A percentile compares a stretch with the other conserved stretches of the same genome.
phyloP scores from a whole-genome alignment of 37 sponge, comb jelly and placozoan species.

The Ephydatia muelleri region DNA sequence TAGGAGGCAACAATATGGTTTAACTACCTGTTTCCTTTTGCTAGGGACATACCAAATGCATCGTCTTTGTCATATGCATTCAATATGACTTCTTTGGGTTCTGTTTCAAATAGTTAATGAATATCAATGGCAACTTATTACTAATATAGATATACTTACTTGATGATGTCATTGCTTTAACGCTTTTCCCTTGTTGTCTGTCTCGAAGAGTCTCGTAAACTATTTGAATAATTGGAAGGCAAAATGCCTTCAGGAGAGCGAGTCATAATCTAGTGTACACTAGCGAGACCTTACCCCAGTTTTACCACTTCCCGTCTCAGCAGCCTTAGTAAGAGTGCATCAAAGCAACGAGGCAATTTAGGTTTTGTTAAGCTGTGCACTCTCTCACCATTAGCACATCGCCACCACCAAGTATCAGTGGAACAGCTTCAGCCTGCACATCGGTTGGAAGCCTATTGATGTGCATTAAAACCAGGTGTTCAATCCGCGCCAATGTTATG shows the following conservation, averaged over 20 bases:
- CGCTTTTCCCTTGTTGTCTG: slow-evolving; percentile 39
- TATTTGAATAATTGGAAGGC: slow-evolving; percentile 91
- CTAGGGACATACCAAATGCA: slow-evolving; percentile 59
- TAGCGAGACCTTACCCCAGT: slow-evolving; percentile 62
- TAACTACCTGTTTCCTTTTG: too few species aligned
- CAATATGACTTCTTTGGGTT: slow-evolving; percentile 33
- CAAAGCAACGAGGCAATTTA: too few species aligned
- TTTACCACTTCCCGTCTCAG: slow-evolving; percentile 96
- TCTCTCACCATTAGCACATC: slow-evolving; percentile 89
- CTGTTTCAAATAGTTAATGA: neutral
- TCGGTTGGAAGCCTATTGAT: slow-evolving; percentile 88
- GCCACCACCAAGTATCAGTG: slow-evolving; percentile 93
- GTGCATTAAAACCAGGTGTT: too few species aligned
- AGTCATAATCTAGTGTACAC: neutral
- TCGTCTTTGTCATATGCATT: slow-evolving; percentile 78
- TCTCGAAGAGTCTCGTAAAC: slow-evolving; percentile 83
- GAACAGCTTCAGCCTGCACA: slow-evolving; percentile 95
- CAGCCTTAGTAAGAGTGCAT: too few species aligned
- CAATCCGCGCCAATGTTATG: neutral
- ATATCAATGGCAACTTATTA: neutral
- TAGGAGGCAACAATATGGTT: slow-evolving; percentile 21
- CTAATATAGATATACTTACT: neutral
- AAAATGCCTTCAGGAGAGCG: slow-evolving; percentile 79
- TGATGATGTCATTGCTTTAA: neutral
- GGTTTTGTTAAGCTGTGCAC: too few species aligned